These are phyloP conservation scores for Gallinago media DNA, from an alignment of 2,113 vertebrate genomes.

Conservation along the genomic window DNA sequence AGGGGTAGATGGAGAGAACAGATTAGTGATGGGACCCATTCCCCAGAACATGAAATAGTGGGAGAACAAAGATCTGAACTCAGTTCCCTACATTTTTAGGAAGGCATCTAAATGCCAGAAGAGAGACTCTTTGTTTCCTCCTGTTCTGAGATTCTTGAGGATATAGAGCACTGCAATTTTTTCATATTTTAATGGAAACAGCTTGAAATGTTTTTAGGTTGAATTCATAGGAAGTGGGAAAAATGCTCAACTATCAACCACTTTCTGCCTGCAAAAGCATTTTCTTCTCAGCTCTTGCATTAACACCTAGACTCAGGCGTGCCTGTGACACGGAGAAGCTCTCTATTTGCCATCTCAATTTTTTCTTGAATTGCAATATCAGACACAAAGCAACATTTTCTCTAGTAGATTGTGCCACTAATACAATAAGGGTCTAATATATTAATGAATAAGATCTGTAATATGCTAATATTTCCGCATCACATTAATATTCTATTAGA, in stretches of 20 bases:
- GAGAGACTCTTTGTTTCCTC: background rate
- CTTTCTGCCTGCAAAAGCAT: background rate
- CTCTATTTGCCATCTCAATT: conserved; percentile 1
- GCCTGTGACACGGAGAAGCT: background rate
- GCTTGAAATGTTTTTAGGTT: background rate
- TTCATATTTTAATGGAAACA: background rate
- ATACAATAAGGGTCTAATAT: conserved; percentile 63
- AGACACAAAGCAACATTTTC: conserved; percentile 48
- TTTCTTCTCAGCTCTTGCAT: background rate
- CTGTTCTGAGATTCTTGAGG: background rate
- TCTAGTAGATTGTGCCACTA: conserved; percentile 37
- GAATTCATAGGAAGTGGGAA: background rate
- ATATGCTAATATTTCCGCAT: conserved; percentile 67
- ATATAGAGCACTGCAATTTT: background rate
- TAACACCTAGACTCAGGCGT: background rate
- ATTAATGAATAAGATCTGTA: conserved; percentile 69
- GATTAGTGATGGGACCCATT: background rate
- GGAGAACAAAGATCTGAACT: background rate
- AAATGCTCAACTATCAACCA: background rate
- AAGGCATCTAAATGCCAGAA: background rate
- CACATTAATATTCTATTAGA: conserved; percentile 73
- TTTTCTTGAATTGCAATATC: conserved; percentile 21
- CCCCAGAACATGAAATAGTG: background rate
- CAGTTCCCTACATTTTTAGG: background rate
- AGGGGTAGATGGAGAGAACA: background rate